Base-by-base conservation (phyloP, 1,140 invertebrate species). In the Platyscapa corneri region DNA sequence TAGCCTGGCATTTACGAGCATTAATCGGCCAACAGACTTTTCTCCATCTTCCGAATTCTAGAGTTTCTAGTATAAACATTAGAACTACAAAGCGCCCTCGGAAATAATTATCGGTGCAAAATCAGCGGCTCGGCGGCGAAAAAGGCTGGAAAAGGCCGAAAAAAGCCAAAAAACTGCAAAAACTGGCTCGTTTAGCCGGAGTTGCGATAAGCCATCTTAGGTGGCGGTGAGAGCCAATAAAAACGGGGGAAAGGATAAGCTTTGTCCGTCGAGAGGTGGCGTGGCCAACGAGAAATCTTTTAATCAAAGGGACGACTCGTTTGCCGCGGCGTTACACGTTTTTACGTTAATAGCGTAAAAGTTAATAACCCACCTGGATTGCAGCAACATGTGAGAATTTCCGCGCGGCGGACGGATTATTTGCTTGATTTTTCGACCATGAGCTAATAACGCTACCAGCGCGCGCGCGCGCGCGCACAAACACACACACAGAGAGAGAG, bases 341-440 rank as follows among this genome's bases (percentile, higher is more conserved):
- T n/a, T n/a, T n/a, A n/a, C n/a, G n/a, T n/a, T n/a, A n/a, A 18
- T 18, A n/a, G 39, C 30, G 74, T 49, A 49, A 60, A 34, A 39
- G 32, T 60, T 37, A 39, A 78, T 39, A 39, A 64, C 6, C 53
- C 75, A 30, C n/a, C n/a, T 14, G 12, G 30, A 77, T 49, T 12
- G 34, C 12, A 8, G n/a, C n/a, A 46, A 8, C 10, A 23, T 27
- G 79, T 72, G 79, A 74, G 32, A 74, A 74, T 60, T 82, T 39
- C 70, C 81, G 70, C n/a, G 49, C 56, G 74, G n/a, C 39, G 53
- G 56, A 32, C n/a, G 5, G 46, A 67, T 67, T 0, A 67, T 80
- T 80, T 67, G 60, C 39, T 53, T 14, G 56, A 64, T 80, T 80
- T 80, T 80, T 80, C 78, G 60, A 80, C 60, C 30, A 37, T 30